Evolutionary conservation across 2,113 vertebrate species (phyloP).

Genomic region (Syngnathoides biaculeatus): DNA sequence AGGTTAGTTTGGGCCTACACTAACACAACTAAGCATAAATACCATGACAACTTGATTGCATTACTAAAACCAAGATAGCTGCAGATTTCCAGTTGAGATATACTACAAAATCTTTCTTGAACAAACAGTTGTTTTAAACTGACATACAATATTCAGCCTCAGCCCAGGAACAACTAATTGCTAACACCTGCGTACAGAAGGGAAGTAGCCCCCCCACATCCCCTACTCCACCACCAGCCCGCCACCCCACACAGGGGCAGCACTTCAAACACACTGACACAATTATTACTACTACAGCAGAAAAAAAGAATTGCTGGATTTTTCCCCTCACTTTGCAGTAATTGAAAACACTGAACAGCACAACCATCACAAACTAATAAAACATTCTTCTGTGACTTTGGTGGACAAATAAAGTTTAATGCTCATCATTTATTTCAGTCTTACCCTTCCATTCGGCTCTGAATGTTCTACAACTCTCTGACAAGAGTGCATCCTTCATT

Average conservation of each 20-base stretch:
- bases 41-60: background rate
- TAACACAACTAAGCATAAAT: background rate
- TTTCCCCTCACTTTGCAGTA: background rate
- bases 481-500: constrained; percentile 39
- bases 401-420: constrained; percentile 37
- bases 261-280: background rate
- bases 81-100: background rate
- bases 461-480: constrained; percentile 22
- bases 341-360: constrained; percentile 8
- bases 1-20: background rate
- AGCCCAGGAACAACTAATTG: background rate
- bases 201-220: background rate
- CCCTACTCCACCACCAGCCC: background rate
- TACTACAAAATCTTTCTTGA: background rate
- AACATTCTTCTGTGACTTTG: constrained; percentile 14
- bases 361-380: constrained; percentile 14
- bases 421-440: constrained; percentile 31
- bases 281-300: background rate
- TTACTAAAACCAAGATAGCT: background rate
- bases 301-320: background rate
- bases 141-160: background rate
- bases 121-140: background rate
- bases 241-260: background rate
- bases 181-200: background rate
- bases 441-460: constrained; percentile 22